These are phyloP conservation scores for Magallana ariakensis DNA, from an alignment of 1,140 invertebrate genomes.

Conservation along the genomic window DNA sequence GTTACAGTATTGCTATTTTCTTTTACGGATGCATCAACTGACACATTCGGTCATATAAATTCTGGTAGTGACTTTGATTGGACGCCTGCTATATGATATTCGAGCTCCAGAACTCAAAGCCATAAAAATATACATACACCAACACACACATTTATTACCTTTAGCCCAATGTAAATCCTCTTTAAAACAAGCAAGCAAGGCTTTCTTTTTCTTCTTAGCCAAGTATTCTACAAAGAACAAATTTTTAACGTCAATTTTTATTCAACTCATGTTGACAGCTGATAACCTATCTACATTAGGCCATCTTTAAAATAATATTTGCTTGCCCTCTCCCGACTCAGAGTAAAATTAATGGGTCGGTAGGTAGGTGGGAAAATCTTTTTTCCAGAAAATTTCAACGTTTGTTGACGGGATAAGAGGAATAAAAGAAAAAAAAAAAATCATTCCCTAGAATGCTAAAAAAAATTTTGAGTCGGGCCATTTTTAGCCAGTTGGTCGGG, in stretches of 20 bases:
- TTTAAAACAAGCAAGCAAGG: constrained; percentile 16
- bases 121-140: constrained; percentile 16
- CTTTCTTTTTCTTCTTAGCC: constrained; percentile 6
- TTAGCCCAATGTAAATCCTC: constrained; percentile 20
- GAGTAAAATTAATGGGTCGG: too few species aligned
- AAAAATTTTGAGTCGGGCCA: background rate
- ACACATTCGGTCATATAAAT: constrained; percentile 16
- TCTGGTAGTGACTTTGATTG: constrained; percentile 15
- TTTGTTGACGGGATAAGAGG: constrained; percentile 9
- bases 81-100: constrained; percentile 15
- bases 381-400: background rate
- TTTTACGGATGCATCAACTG: background rate
- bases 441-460: constrained; percentile 15
- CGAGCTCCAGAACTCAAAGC: constrained; percentile 14
- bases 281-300: background rate
- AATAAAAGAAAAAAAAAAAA: constrained; percentile 12
- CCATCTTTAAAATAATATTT: too few species aligned
- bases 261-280: constrained; percentile 4
- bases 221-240: constrained; percentile 10
- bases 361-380: too few species aligned
- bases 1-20: too few species aligned
- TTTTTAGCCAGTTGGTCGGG: too few species aligned
- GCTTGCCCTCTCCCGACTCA: too few species aligned
- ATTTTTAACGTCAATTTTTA: constrained; percentile 12
- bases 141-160: constrained; percentile 16